Conservation (phyloP, 1,140 invertebrate genomes). For the Scaptomyza hsui region DNA sequence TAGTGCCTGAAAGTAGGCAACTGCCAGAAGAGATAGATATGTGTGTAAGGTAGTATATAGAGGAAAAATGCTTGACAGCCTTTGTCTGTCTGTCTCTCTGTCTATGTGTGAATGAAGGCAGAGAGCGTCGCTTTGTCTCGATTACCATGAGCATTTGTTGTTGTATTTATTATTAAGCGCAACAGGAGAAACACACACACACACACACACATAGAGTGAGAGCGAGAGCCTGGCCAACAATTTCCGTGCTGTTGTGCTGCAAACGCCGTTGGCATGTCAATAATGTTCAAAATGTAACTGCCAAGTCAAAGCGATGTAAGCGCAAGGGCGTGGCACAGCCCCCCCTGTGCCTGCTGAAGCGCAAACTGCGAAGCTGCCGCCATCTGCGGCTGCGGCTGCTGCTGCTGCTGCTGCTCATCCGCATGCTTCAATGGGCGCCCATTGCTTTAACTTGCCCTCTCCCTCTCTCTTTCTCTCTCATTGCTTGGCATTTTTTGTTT, state of each 20-base stretch:
- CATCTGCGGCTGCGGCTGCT: conserved; percentile 9
- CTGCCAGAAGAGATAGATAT: conserved; percentile 44
- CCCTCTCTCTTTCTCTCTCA: neutral
- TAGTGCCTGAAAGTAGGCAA: conserved; percentile 80
- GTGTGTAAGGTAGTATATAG: neutral
- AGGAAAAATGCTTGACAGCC: neutral
- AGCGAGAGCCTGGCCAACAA: conserved; percentile 34
- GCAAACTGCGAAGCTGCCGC: conserved; percentile 33
- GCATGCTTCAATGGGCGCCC: conserved; percentile 51
- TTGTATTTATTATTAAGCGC: conserved; percentile 69
- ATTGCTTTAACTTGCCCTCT: conserved; percentile 6
- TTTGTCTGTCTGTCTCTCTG: conserved; percentile 37
- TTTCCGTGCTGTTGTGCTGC: conserved; percentile 52
- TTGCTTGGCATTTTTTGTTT: conserved; percentile 16
- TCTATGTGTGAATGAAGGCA: conserved; percentile 47
- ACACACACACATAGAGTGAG: conserved; percentile 1
- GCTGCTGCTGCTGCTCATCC: conserved; percentile 39
- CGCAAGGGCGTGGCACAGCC: conserved; percentile 19
- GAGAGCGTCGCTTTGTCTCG: conserved; percentile 66
- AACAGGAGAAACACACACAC: conserved; percentile 57
- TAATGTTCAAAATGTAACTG: conserved; percentile 76
- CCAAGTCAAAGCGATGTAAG: conserved; percentile 26
- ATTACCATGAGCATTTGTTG: conserved; percentile 71
- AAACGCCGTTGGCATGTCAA: conserved; percentile 76
- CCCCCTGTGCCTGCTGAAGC: conserved; percentile 45